Evolutionary conservation across 2,888 invertebrate genomes (phyloP), one percentile per base, ranked within the genome.

Genomic region (Trissolcus japonicus): DNA sequence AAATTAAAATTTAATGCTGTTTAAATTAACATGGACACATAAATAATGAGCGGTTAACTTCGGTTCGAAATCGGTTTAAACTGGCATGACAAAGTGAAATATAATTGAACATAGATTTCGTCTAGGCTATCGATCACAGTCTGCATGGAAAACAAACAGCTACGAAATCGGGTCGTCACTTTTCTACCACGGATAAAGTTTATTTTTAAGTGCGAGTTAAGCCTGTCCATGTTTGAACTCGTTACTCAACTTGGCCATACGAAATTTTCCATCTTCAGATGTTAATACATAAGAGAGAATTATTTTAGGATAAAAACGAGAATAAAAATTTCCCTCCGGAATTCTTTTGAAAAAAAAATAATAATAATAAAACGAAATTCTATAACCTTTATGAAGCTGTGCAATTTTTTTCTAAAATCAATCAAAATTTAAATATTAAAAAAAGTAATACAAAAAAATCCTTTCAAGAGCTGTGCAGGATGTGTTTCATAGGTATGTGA

Each of bases 201-300:
- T 71, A 71, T 71, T 71, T 71, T 71, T 71, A 63, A 57, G 41
- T 57, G 41, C 48, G 9, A 55, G 21, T 55, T 61, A 25, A 46
- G 60, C 14, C 50, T 25, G 13, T 35, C 48, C 53, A 53, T 53
- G 16, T 57, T 51, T 41, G 57, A 57, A 41, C 57, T 48, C 29
- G 66, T 66, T 66, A 57, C 66, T 57, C 57, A 66, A 66, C 35
- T 6, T 6, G 29, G 9, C 35, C 7, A 9, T 35, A 9, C 35
- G 11, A 35, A 1, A 7, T 11, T 35, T 35, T 35, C 11, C 35
- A 35, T 11, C 11, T 35, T 35, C 6, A 35, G 1, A 11, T 35
- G 6, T 35, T 7, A 7, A 35, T n/a, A n/a, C n/a, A n/a, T n/a
- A n/a, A n/a, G n/a, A n/a, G n/a, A n/a, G n/a, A n/a, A n/a, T n/a